phyloP scores from a whole-genome alignment of 2,797 vertebrate species.

The Carduelis carduelis region DNA sequence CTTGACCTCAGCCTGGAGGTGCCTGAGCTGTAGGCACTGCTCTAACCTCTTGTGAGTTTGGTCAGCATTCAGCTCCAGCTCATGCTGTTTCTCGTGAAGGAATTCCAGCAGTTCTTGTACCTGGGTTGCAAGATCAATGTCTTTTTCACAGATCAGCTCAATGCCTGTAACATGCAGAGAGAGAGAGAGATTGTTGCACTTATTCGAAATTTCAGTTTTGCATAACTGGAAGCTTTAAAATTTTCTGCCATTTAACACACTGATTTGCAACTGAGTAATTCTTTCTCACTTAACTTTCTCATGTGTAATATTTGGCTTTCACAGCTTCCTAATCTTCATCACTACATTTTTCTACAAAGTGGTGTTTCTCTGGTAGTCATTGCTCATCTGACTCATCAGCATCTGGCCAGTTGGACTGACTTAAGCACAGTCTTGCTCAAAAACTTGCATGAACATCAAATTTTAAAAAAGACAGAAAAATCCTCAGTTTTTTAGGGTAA shows the following conservation, averaged over 20 bases:
- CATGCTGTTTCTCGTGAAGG: constrained; percentile 96
- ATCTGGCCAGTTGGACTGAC: not conserved
- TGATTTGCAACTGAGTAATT: not conserved
- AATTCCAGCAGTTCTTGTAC: constrained; percentile 97
- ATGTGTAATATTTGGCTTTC: not conserved
- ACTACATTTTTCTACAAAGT: not conserved
- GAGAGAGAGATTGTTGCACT: not conserved
- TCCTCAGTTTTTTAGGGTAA: not conserved
- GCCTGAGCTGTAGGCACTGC: constrained; percentile 93
- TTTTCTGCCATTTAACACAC: not conserved
- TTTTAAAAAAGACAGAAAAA: not conserved
- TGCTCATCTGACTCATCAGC: not conserved
- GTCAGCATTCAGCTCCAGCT: constrained; percentile 90
- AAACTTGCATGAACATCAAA: not conserved
- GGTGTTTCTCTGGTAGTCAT: not conserved
- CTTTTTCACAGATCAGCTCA: constrained; percentile 95
- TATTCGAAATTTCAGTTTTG: not conserved
- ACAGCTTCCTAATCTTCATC: not conserved
- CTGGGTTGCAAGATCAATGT: constrained; percentile 93
- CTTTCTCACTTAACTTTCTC: not conserved
- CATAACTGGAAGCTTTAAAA: not conserved
- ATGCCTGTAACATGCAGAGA: constrained; percentile 80
- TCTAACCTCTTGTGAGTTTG: constrained; percentile 92
- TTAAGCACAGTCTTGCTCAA: not conserved
- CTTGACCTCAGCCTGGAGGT: constrained; percentile 96